Percentiles rank a stretch among this genome's conserved stretches.
These are phyloP conservation scores for Antechinus flavipes DNA, from an alignment of 2,113 vertebrate genomes.

Conservation along the genomic window DNA sequence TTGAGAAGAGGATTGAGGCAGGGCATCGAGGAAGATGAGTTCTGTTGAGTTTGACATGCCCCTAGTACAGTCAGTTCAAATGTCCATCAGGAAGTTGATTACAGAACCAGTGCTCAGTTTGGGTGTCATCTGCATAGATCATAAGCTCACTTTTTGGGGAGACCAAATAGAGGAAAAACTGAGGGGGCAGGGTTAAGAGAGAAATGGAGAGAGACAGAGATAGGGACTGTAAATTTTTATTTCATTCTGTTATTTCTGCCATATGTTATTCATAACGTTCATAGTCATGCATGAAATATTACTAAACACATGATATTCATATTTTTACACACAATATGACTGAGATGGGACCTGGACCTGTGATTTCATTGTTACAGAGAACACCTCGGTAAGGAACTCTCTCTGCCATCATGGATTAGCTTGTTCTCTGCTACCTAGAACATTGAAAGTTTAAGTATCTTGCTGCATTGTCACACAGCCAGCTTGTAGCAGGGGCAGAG, in stretches of 20 bases:
- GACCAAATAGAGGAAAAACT: not conserved
- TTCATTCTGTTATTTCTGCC: not conserved
- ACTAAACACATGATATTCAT: not conserved
- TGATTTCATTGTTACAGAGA: not conserved
- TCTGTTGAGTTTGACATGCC: not conserved
- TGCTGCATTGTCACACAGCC: not conserved
- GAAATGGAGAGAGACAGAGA: not conserved
- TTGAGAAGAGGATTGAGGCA: not conserved
- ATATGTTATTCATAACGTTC: not conserved
- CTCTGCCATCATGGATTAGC: not conserved
- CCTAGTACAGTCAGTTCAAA: not conserved
- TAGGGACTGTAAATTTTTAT: not conserved
- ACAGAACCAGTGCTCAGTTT: not conserved
- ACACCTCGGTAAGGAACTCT: not conserved
- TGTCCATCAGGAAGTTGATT: not conserved
- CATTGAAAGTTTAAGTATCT: not conserved
- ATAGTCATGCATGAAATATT: not conserved
- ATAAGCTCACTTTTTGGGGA: not conserved
- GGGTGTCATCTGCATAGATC: not conserved
- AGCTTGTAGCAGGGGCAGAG: not conserved
- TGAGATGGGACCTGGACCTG: not conserved
- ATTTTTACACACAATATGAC: not conserved
- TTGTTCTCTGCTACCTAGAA: not conserved
- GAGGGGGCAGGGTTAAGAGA: not conserved
- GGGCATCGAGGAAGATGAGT: not conserved